A percentile compares a stretch with the other conserved stretches of the same genome.
These are phyloP conservation scores for Podabrus alpinus DNA, from an alignment of 2,888 invertebrate genomes.

Conservation along the genomic window DNA sequence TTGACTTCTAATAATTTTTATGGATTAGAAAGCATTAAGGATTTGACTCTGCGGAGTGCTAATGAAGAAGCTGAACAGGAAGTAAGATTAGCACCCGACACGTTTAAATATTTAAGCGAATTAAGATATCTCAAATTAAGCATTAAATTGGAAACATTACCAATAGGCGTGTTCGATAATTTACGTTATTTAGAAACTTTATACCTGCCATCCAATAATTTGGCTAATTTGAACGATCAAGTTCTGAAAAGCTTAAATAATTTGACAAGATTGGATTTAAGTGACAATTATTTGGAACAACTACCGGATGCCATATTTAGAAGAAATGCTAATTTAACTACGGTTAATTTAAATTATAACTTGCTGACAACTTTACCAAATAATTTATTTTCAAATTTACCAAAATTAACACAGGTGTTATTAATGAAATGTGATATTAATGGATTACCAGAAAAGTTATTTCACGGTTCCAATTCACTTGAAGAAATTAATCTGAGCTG, in stretches of 20 bases:
- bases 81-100: not conserved
- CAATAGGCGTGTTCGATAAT: conserved; percentile 35
- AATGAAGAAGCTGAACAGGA: not conserved
- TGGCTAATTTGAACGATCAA: conserved; percentile 35
- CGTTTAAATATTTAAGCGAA: conserved; percentile 23
- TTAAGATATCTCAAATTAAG: conserved; percentile 38
- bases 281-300: conserved; percentile 44
- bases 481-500: not conserved
- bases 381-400: conserved; percentile 67
- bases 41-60: not conserved
- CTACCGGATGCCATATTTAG: conserved; percentile 42
- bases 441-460: conserved; percentile 20
- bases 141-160: conserved; percentile 38
- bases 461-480: not conserved
- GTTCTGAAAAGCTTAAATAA: conserved; percentile 40
- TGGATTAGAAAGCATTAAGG: not conserved
- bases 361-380: conserved; percentile 61
- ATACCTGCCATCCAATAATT: conserved; percentile 40
- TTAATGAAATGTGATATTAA: conserved; percentile 63
- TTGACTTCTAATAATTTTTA: not conserved
- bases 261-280: conserved; percentile 46
- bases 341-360: conserved; percentile 48
- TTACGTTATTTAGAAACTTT: conserved; percentile 36
- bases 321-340: conserved; percentile 41
- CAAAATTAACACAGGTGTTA: conserved; percentile 62